Conservation (phyloP, 2,797 vertebrate genomes). For the Microtus californicus region DNA sequence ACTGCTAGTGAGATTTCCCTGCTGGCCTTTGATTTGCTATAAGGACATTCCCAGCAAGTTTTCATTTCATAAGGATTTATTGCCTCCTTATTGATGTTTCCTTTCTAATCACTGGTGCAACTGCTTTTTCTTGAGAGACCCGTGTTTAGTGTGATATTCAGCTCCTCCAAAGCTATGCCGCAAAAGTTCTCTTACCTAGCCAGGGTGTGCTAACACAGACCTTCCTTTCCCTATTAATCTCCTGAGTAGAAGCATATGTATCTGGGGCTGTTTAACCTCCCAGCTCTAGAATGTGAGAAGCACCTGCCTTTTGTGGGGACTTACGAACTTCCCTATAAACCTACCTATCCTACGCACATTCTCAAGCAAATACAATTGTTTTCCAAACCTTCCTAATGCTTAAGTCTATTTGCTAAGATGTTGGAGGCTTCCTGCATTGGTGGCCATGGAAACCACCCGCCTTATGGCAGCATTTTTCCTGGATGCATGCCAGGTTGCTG, state of each 20-base stretch:
- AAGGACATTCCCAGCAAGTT: conserved; percentile 52
- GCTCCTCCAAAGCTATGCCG: neutral
- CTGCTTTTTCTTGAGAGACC: conserved; percentile 7
- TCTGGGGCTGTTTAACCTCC: conserved; percentile 54
- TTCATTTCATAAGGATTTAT: conserved; percentile 49
- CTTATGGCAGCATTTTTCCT: neutral
- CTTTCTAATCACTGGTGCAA: conserved; percentile 4
- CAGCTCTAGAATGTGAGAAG: neutral
- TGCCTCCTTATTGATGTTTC: conserved; percentile 58
- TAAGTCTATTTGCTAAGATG: conserved; percentile 25
- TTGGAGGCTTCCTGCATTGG: neutral
- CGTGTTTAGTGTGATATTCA: neutral
- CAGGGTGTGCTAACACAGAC: neutral
- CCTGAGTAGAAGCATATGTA: neutral
- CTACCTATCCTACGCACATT: conserved; percentile 24
- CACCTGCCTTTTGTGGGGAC: neutral
- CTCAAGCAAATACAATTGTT: conserved; percentile 38
- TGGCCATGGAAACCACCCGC: conserved; percentile 42
- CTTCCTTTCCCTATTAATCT: neutral
- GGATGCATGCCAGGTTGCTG: neutral
- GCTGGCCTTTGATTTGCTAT: conserved; percentile 60
- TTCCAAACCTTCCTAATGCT: neutral
- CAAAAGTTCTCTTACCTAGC: neutral
- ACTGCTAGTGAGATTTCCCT: neutral
- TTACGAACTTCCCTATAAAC: conserved; percentile 63